Evolutionary conservation across 2,888 invertebrate genomes (phyloP), one percentile per base, ranked within the genome.

Genomic region (Idaea aversata): DNA sequence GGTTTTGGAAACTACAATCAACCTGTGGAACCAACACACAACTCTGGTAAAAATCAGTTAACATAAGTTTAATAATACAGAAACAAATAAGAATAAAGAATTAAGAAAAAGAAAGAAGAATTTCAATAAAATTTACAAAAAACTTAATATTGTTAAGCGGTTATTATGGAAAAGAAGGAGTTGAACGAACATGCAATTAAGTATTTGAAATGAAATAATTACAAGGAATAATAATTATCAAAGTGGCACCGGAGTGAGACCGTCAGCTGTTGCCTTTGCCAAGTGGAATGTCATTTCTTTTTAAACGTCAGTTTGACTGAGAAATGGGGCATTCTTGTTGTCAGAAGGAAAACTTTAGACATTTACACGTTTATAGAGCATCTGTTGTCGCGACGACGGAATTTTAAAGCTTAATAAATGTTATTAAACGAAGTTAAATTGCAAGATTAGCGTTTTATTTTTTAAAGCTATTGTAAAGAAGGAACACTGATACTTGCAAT

Each of bases 281-380:
- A 77, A 84, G 79, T 78, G 76, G 74, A 81, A 76, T 75, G 76
- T 80, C 79, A 79, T 80, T 83, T 83, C 81, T 85, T 85, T 85
- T 81, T 82, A 81, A 82, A 75, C 75, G 75, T 63, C 70, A 71
- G 67, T 67, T 71, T 70, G 67, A 63, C 68, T 73, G 70, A 63
- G 62, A 68, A 75, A 68, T 72, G 71, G 71, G 74, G 73, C 76
- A 76, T 73, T 78, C 76, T 81, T 81, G 81, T 84, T 83, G 81
- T 82, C 82, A 80, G 78, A 76, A 70, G 79, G 74, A 74, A 77
- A 88, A 88, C 78, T 88, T 87, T 83, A 72, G 81, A 83, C 86
- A 82, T 86, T 85, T 77, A 77, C 80, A 84, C 86, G 77, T 85
- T 88, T 85, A 87, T 87, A 75, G 83, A 75, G 83, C 86, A 88